Evolutionary conservation across 1,140 invertebrate species (phyloP).

Genomic region (Melitaea cinxia): DNA sequence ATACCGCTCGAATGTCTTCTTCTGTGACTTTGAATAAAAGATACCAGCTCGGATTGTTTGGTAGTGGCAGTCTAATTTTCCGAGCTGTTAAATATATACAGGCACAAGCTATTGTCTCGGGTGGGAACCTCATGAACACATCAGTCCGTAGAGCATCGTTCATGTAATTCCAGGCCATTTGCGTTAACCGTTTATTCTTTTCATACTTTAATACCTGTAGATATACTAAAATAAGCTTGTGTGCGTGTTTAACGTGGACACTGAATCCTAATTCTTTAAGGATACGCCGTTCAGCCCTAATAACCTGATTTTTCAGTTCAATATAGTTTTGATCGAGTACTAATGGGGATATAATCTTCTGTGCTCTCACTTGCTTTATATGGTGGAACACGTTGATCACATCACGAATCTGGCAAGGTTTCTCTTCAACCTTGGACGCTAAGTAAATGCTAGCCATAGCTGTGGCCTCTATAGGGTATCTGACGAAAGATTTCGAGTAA

Average conservation of each 20-base stretch:
- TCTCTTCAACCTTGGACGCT: constrained; percentile 99
- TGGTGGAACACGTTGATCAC: constrained; percentile 99
- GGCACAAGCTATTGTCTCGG: constrained; percentile 98
- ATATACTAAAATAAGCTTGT: constrained; percentile 98
- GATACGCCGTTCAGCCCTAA: constrained; percentile 97
- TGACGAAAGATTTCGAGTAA: constrained; percentile 98
- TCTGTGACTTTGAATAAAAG: constrained; percentile 92
- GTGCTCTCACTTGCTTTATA: constrained; percentile 96
- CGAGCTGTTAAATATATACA: constrained; percentile 98
- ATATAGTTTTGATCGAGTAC: constrained; percentile 97
- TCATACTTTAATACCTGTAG: constrained; percentile 94
- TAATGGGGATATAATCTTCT: constrained; percentile 95
- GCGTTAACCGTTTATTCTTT: constrained; percentile 92
- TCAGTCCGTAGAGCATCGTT: constrained; percentile 98
- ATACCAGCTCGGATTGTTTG: constrained; percentile 95
- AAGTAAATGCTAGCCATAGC: constrained; percentile 99
- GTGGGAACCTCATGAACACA: constrained; percentile 97
- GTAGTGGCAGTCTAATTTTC: constrained; percentile 91
- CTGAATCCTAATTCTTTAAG: constrained; percentile 99
- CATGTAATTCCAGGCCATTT: constrained; percentile 99
- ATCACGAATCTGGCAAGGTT: constrained; percentile 96
- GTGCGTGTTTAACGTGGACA: constrained; percentile 99
- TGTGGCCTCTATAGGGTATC: constrained; percentile 98
- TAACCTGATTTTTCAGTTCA: constrained; percentile 97
- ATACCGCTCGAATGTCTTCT: constrained; percentile 92